A percentile compares a stretch with the other conserved stretches of the same genome.
phyloP scores from a whole-genome alignment of 2,888 invertebrate genomes.

The Lepas anatifera region DNA sequence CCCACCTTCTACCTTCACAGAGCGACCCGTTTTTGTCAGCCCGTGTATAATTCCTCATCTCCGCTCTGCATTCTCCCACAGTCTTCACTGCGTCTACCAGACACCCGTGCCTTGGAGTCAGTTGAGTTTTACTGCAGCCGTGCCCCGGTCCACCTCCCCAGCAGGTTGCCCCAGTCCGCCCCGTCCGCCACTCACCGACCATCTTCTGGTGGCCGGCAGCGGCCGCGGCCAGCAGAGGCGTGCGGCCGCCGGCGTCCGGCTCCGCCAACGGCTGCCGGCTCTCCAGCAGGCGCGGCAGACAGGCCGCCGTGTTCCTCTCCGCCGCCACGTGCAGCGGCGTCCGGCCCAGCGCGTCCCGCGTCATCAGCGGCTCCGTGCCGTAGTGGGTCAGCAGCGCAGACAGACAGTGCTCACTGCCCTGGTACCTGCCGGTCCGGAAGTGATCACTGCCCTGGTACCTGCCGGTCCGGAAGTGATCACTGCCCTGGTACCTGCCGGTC shows the following conservation, averaged over 20 bases:
- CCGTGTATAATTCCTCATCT: too few relatives aligned
- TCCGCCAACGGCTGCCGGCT: not conserved
- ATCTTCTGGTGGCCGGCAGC: not conserved
- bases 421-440: not conserved
- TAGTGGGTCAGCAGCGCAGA: not conserved
- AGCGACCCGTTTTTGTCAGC: too few relatives aligned
- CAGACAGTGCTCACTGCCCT: not conserved
- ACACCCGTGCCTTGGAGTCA: too few relatives aligned
- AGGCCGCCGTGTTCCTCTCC: not conserved
- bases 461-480: not conserved
- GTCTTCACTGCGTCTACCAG: too few relatives aligned
- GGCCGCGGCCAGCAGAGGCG: not conserved
- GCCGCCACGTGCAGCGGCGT: conserved; percentile 9
- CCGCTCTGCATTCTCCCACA: too few relatives aligned
- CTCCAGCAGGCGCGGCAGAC: not conserved
- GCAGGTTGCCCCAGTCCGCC: too few relatives aligned
- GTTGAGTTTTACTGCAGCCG: too few relatives aligned
- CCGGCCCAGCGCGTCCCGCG: not conserved
- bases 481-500: not conserved
- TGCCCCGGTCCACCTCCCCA: too few relatives aligned
- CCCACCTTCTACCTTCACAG: too few relatives aligned
- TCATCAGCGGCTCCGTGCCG: not conserved
- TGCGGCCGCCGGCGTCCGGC: not conserved
- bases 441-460: conserved; percentile 3
- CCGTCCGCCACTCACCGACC: not conserved